Conservation (phyloP, 2,797 vertebrate species). For the Silurus lanzhouensis region DNA sequence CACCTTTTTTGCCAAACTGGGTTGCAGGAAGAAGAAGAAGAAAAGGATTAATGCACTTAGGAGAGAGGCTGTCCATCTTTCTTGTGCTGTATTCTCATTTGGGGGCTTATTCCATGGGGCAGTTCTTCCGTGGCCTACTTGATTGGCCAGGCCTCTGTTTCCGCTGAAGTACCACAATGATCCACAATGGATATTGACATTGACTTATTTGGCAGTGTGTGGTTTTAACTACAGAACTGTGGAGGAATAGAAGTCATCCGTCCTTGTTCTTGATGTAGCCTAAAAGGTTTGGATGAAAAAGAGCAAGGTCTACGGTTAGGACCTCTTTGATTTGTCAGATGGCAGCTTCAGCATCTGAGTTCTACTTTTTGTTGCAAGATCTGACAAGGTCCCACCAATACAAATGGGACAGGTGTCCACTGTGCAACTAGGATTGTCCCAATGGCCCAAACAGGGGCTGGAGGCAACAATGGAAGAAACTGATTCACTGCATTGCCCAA, state of each 20-base stretch:
- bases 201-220: not conserved
- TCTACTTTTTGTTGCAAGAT: not conserved
- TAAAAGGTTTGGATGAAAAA: not conserved
- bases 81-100: not conserved
- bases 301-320: not conserved
- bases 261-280: not conserved
- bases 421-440: not conserved
- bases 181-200: not conserved
- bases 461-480: not conserved
- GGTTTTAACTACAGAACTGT: not conserved
- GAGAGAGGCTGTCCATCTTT: constrained; percentile 4
- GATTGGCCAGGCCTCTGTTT: not conserved
- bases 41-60: not conserved
- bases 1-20: not conserved
- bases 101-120: constrained; percentile 3
- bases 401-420: not conserved
- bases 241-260: not conserved
- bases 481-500: not conserved
- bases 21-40: not conserved
- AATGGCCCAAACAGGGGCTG: not conserved
- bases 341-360: not conserved
- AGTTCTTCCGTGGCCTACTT: not conserved
- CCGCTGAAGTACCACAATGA: not conserved
- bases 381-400: not conserved
- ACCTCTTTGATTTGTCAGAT: not conserved